Evolutionary conservation across 1,140 invertebrate species (phyloP).

Genomic region (Trichomalopsis sarcophagae): DNA sequence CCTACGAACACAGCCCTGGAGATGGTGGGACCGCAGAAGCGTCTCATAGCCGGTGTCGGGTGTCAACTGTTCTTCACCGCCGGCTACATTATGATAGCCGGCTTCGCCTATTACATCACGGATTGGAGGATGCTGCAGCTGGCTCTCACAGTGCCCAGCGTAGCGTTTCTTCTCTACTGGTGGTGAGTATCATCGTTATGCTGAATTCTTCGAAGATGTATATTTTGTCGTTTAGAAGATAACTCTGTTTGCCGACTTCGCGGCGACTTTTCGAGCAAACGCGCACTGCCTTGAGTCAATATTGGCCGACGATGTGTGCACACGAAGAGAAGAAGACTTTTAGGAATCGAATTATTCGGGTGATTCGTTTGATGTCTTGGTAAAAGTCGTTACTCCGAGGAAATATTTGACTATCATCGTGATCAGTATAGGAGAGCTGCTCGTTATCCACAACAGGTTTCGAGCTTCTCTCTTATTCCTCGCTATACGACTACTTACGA

Average conservation of each 20-base stretch:
- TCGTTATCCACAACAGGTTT: not conserved
- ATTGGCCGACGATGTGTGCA: too few relatives aligned
- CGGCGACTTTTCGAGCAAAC: too few relatives aligned
- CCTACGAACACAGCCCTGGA: slow-evolving; percentile 80
- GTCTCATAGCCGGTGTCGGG: slow-evolving; percentile 84
- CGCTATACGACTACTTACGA: too few relatives aligned
- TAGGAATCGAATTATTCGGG: too few relatives aligned
- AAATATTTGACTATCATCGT: too few relatives aligned
- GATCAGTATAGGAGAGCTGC: not conserved
- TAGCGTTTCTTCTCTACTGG: slow-evolving; percentile 85
- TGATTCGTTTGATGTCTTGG: too few relatives aligned
- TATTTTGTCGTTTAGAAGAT: too few relatives aligned
- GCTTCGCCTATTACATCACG: slow-evolving; percentile 82
- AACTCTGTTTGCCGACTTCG: too few relatives aligned
- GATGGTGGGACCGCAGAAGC: slow-evolving; percentile 85
- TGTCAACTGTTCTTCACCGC: slow-evolving; percentile 87
- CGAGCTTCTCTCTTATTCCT: not conserved
- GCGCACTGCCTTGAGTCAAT: too few relatives aligned
- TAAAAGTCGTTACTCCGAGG: too few relatives aligned
- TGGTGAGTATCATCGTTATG: slow-evolving; percentile 76
- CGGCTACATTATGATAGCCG: slow-evolving; percentile 84
- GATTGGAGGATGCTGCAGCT: slow-evolving; percentile 87
- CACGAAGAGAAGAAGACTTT: too few relatives aligned
- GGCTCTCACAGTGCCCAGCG: slow-evolving; percentile 81
- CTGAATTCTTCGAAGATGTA: too few relatives aligned